Base-by-base conservation (phyloP, 2,113 vertebrate genomes). In the Poicephalus gulielmi region DNA sequence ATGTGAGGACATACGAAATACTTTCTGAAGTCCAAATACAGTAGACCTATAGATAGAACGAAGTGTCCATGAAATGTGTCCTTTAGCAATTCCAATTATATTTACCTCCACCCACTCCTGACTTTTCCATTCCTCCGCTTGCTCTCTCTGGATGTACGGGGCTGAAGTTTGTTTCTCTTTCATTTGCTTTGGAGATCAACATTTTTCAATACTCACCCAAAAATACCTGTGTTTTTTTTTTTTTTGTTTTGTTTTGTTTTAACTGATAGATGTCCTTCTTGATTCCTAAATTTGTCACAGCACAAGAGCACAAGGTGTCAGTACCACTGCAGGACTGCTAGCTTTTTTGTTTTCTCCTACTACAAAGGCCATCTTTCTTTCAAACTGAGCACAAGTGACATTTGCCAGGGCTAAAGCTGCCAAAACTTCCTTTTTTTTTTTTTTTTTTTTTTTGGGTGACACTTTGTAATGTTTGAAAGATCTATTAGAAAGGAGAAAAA, bases 1-100 rank as follows among this genome's bases (percentile, higher is more conserved):
- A 30, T 0, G 0, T 35, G 16, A 76, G 55, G 84, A 30, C 17
- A 30, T 10, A n/a, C 2, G 11, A 67, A 44, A 10, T 20, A 55
- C 10, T 52, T 70, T 35, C 19, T 50, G 33, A 60, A 79, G 24
- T 63, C 53, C 47, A 69, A 18, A 37, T 13, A 13, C 0, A 9
- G 30, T 14, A 74, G 39, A 24, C 31, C 33, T 9, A 6, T 12
- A 50, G 35, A 37, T 5, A 46, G 37, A 60, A 33, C 60, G 2
- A 77, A 76, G 10, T 3, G 5, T 28, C 24, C 27, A 0, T 9
- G 31, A 11, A 37, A 27, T 11, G 18, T 13, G 30, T 6, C 67
- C 60, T 60, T 39, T 25, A 64, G 15, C 8, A 46, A 27, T 85
- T 50, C 39, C 33, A 46, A 9, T 11, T 24, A 7, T 22, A 17